Conservation (phyloP, 2,113 vertebrate genomes). For the Procavia capensis region DNA sequence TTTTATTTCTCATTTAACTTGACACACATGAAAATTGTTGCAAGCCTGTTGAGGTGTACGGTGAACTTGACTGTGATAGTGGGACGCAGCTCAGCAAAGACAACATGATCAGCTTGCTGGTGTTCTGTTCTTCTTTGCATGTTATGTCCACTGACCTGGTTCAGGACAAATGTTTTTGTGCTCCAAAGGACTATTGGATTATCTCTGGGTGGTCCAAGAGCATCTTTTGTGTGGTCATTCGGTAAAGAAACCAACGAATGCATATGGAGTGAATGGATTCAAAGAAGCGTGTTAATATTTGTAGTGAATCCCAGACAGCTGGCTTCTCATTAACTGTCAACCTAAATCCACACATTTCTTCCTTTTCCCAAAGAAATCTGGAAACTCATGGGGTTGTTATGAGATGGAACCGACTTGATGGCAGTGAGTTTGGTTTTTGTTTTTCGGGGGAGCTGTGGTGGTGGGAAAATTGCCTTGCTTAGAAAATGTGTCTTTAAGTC, state of each 20-base stretch:
- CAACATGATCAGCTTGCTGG: slow-evolving; percentile 22
- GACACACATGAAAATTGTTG: slow-evolving; percentile 65
- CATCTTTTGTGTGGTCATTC: neutral
- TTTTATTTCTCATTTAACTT: slow-evolving; percentile 57
- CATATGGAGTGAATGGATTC: neutral
- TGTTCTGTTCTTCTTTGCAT: neutral
- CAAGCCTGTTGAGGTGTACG: slow-evolving; percentile 52
- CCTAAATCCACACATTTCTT: neutral
- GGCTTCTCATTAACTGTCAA: neutral
- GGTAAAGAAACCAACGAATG: neutral
- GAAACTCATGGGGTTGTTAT: neutral
- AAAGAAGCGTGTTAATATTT: neutral
- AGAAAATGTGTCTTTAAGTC: slow-evolving; percentile 41
- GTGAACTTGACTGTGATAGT: slow-evolving; percentile 57
- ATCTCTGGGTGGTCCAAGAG: neutral
- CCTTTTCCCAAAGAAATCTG: neutral
- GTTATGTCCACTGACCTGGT: neutral
- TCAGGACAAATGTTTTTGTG: slow-evolving; percentile 44
- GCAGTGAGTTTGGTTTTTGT: too few relatives aligned
- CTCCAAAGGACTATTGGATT: neutral
- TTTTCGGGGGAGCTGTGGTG: neutral
- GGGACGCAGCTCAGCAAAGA: slow-evolving; percentile 57
- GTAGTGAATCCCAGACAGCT: neutral
- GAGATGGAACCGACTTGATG: too few relatives aligned
- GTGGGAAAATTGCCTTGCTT: neutral